Percentiles rank a stretch among this genome's conserved stretches.
Conservation (phyloP, 2,888 invertebrate genomes). For the Diarsia dahlii region DNA sequence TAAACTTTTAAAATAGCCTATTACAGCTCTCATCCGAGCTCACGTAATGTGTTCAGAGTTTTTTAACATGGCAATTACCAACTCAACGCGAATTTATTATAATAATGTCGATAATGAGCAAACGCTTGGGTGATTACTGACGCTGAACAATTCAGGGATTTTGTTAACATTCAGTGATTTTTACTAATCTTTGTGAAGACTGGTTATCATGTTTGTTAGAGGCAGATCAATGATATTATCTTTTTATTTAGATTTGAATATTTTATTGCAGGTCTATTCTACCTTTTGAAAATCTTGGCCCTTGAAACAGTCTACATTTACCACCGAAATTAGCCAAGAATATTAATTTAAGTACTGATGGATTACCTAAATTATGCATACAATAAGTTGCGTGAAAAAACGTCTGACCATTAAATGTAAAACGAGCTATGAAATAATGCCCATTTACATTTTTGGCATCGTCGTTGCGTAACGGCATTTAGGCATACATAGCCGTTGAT, state of each 20-base stretch:
- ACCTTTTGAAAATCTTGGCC: constrained; percentile 6
- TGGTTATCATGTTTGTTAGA: background rate
- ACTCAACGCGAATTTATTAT: constrained; percentile 34
- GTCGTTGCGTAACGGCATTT: constrained; percentile 24
- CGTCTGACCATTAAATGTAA: constrained; percentile 11
- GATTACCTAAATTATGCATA: constrained; percentile 27
- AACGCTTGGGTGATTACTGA: constrained; percentile 36
- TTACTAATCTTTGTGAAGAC: background rate
- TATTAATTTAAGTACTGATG: constrained; percentile 28
- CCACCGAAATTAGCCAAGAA: background rate
- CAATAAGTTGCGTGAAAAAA: constrained; percentile 47
- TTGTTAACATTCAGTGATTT: constrained; percentile 5
- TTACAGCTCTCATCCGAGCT: constrained; percentile 54
- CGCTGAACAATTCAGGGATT: constrained; percentile 8
- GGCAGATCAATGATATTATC: background rate
- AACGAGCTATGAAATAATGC: constrained; percentile 34
- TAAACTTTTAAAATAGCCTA: constrained; percentile 65
- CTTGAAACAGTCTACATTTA: background rate
- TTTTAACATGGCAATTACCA: constrained; percentile 60
- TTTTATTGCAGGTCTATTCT: background rate
- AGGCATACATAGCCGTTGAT: background rate
- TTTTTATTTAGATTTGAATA: background rate
- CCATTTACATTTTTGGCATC: constrained; percentile 47
- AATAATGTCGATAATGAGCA: constrained; percentile 44
- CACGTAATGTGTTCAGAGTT: constrained; percentile 51